Evolutionary conservation across 2,888 invertebrate species (phyloP).

Genomic region (Rhingia rostrata): DNA sequence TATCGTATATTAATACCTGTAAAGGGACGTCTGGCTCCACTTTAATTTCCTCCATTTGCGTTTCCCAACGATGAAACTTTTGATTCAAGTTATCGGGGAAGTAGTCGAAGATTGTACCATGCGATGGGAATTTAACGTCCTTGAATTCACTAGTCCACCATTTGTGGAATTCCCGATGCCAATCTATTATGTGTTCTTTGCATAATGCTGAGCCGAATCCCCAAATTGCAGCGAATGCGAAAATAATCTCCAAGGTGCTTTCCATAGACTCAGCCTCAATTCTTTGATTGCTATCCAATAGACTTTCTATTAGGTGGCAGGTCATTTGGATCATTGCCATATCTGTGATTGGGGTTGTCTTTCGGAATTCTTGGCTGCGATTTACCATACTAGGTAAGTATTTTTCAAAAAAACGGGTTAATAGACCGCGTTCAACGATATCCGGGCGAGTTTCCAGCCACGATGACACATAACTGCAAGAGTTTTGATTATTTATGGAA

Average conservation of each 20-base stretch:
- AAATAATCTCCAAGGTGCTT: conserved; percentile 92
- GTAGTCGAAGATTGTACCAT: conserved; percentile 94
- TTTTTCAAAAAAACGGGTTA: conserved; percentile 95
- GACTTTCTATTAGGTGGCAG: conserved; percentile 93
- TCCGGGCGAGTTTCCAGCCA: conserved; percentile 92
- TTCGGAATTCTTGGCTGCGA: conserved; percentile 90
- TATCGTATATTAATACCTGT: conserved; percentile 85
- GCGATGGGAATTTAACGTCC: conserved; percentile 92
- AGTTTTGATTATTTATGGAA: conserved; percentile 55
- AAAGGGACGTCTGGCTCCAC: conserved; percentile 93
- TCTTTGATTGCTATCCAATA: conserved; percentile 83
- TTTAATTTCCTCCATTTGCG: conserved; percentile 87
- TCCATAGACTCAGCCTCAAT: conserved; percentile 87
- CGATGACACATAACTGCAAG: conserved; percentile 90
- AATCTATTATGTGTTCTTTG: conserved; percentile 95
- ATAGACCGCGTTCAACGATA: conserved; percentile 90
- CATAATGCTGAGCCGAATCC: conserved; percentile 96
- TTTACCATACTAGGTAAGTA: conserved; percentile 95
- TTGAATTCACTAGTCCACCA: conserved; percentile 98
- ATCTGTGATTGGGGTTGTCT: conserved; percentile 95
- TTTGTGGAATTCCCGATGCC: conserved; percentile 96
- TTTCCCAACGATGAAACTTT: conserved; percentile 93
- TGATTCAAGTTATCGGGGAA: conserved; percentile 94
- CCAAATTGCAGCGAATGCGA: conserved; percentile 95
- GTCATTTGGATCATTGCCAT: conserved; percentile 95